Evolutionary conservation across 2,888 invertebrate genomes (phyloP).

Genomic region (Oscheius sp.): DNA sequence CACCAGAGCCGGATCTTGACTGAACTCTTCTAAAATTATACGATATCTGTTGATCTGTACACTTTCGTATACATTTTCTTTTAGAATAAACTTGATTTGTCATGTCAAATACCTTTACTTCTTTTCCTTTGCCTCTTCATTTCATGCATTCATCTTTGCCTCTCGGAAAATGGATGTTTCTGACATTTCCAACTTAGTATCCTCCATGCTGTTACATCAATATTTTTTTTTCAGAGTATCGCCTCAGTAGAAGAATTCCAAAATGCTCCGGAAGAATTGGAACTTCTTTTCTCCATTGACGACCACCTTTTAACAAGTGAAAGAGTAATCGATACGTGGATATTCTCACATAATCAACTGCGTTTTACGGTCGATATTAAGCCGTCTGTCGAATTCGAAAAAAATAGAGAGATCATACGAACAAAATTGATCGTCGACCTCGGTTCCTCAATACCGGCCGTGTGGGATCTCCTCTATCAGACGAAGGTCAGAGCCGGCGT

Average conservation of each 20-base stretch:
- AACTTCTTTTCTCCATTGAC: conserved; percentile 7
- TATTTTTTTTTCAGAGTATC: too few species aligned
- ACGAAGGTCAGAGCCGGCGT: conserved; percentile 37
- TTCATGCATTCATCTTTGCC: not conserved
- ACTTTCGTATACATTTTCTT: not conserved
- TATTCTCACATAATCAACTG: conserved; percentile 1
- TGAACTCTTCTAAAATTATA: conserved; percentile 23
- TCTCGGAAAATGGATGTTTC: not conserved
- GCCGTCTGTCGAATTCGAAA: not conserved
- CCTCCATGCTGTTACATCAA: too few species aligned
- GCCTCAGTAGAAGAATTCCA: too few species aligned
- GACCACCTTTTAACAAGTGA: not conserved
- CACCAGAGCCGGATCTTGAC: conserved; percentile 63
- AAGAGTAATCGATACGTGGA: not conserved
- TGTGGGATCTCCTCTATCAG: conserved; percentile 48
- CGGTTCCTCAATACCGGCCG: conserved; percentile 22
- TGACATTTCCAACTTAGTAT: too few species aligned
- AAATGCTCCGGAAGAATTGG: too few species aligned
- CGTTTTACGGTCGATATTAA: conserved; percentile 1
- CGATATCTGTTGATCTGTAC: not conserved
- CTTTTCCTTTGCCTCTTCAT: not conserved
- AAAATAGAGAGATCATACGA: not conserved
- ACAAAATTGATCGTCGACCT: not conserved
- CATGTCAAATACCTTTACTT: not conserved
- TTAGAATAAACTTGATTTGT: not conserved